Conservation (phyloP, 1,140 invertebrate genomes). For the Paraescarpia echinospica region DNA sequence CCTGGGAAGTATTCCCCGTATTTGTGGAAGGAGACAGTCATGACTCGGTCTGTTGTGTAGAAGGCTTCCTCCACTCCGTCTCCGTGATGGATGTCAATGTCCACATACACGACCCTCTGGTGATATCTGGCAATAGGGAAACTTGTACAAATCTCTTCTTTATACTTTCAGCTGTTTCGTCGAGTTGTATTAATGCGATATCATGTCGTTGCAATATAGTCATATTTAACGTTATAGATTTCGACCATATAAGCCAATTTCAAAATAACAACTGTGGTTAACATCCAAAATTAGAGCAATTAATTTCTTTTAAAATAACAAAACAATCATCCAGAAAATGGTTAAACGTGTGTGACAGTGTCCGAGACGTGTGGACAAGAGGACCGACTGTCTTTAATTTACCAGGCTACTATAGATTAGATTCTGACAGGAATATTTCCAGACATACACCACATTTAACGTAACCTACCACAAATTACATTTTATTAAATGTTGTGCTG, state of each 20-base stretch:
- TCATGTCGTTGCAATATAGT: not conserved
- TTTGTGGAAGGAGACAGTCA: conserved; percentile 99
- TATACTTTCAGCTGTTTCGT: not conserved
- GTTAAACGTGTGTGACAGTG: too few relatives aligned
- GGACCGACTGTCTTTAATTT: not conserved
- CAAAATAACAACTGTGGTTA: not conserved
- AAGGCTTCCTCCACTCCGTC: conserved; percentile 99
- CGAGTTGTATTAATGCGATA: too few relatives aligned
- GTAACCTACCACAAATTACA: not conserved
- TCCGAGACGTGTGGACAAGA: not conserved
- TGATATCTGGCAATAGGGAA: conserved; percentile 67
- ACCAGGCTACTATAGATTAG: not conserved
- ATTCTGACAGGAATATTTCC: too few relatives aligned
- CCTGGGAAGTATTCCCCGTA: conserved; percentile 98
- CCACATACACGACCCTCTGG: conserved; percentile 94
- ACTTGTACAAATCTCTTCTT: not conserved
- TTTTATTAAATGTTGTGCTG: too few relatives aligned
- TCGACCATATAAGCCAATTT: too few relatives aligned
- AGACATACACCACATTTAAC: too few relatives aligned
- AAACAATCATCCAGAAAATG: too few relatives aligned
- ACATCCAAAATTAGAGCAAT: not conserved
- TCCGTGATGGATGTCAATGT: conserved; percentile 99
- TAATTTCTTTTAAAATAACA: too few relatives aligned
- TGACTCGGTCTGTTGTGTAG: conserved; percentile 96
- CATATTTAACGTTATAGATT: not conserved